Evolutionary conservation across 2,888 invertebrate species (phyloP).

Genomic region (Drosophila cognata): DNA sequence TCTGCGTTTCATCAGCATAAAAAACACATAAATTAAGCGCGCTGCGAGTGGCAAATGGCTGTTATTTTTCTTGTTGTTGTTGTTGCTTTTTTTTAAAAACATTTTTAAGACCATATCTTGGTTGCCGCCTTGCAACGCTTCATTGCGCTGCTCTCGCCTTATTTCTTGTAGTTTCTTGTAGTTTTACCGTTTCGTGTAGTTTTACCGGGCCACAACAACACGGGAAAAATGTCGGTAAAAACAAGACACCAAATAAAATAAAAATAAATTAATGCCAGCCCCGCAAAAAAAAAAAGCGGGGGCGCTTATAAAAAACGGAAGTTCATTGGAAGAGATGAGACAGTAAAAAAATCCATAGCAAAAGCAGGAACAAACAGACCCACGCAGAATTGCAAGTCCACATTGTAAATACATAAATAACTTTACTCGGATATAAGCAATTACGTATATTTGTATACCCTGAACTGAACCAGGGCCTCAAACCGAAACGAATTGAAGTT

Average conservation of each 20-base stretch:
- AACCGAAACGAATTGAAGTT: not conserved
- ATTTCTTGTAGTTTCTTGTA: conserved; percentile 20
- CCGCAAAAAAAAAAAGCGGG: conserved; percentile 54
- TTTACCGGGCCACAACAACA: conserved; percentile 29
- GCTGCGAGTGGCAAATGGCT: conserved; percentile 73
- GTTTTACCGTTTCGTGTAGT: conserved; percentile 6
- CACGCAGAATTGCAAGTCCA: not conserved
- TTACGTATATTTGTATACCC: not conserved
- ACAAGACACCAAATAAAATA: conserved; percentile 51
- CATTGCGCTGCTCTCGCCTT: conserved; percentile 53
- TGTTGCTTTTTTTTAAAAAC: conserved; percentile 5
- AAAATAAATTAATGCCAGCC: conserved; percentile 55
- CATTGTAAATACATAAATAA: not conserved
- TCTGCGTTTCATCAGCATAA: conserved; percentile 82
- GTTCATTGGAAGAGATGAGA: conserved; percentile 52
- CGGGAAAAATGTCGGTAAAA: conserved; percentile 38
- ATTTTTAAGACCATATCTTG: conserved; percentile 50
- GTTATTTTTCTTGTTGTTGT: conserved; percentile 31
- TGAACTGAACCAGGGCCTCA: not conserved
- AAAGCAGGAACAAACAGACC: not conserved
- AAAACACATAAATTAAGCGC: conserved; percentile 83
- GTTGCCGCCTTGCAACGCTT: conserved; percentile 75
- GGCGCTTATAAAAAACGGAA: conserved; percentile 71
- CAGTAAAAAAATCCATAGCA: not conserved
- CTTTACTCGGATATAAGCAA: not conserved